Conservation (phyloP, 1,140 invertebrate genomes). For the Forficula auricularia region DNA sequence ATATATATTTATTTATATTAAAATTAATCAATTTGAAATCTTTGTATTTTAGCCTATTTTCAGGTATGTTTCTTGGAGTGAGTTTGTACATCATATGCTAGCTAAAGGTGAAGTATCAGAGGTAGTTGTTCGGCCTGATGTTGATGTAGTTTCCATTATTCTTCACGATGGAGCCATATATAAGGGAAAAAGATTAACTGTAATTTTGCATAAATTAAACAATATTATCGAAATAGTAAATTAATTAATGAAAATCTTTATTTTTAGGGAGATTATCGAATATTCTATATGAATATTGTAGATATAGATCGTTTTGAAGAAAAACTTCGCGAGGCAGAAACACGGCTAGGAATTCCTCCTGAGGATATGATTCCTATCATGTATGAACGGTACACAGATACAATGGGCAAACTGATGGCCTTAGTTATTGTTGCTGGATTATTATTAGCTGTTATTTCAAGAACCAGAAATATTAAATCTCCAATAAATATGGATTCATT, state of each 20-base stretch:
- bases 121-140: conserved; percentile 63
- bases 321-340: conserved; percentile 68
- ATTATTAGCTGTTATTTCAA: conserved; percentile 47
- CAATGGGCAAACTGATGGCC: conserved; percentile 49
- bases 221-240: not conserved
- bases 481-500: conserved; percentile 56
- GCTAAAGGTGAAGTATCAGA: conserved; percentile 82
- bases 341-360: conserved; percentile 50
- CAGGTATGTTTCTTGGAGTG: conserved; percentile 79
- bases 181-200: conserved; percentile 47
- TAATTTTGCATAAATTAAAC: conserved; percentile 20
- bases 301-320: conserved; percentile 71
- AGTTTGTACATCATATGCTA: conserved; percentile 84
- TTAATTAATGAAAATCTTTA: not conserved
- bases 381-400: conserved; percentile 56
- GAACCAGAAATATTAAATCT: conserved; percentile 43
- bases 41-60: conserved; percentile 19
- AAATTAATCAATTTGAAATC: not conserved
- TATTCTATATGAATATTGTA: conserved; percentile 66
- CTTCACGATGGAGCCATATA: conserved; percentile 71
- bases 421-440: conserved; percentile 44
- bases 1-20: not conserved
- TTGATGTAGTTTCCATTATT: conserved; percentile 66
- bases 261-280: conserved; percentile 38
- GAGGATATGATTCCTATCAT: conserved; percentile 55